A percentile compares a stretch with the other conserved stretches of the same genome.
Conservation (phyloP, 2,888 invertebrate species). For the Pogonocherus hispidulus region DNA sequence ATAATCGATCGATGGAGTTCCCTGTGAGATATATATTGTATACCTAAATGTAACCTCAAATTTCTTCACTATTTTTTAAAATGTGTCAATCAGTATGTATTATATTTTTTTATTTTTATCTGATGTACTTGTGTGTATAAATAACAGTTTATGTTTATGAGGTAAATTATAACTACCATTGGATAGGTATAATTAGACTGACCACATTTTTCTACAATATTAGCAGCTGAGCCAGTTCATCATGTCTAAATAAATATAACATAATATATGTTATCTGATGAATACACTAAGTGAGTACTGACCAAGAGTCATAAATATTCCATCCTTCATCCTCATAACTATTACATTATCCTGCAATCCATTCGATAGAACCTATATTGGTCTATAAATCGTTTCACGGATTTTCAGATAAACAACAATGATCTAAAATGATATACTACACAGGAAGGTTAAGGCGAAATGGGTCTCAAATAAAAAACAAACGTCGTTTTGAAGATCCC, state of each 20-base stretch:
- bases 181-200: no score
- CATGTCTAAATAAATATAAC: neutral
- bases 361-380: conserved; percentile 60
- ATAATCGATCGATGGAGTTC: no score
- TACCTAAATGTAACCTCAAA: no score
- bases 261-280: no score
- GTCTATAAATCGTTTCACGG: conserved; percentile 59
- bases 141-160: no score
- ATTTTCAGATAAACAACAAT: conserved; percentile 63
- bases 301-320: conserved; percentile 58
- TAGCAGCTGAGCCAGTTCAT: neutral
- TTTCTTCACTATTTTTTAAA: no score
- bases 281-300: conserved; percentile 49
- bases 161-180: no score
- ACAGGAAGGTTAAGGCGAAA: conserved; percentile 54
- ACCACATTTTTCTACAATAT: no score
- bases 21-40: no score
- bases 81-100: no score
- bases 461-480: conserved; percentile 55
- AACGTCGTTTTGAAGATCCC: conserved; percentile 53
- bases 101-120: no score
- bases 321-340: conserved; percentile 59
- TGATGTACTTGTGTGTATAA: no score
- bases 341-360: conserved; percentile 62
- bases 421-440: conserved; percentile 58